Base-by-base conservation (phyloP, 2,113 vertebrate genomes). In the Aldabrachelys gigantea region DNA sequence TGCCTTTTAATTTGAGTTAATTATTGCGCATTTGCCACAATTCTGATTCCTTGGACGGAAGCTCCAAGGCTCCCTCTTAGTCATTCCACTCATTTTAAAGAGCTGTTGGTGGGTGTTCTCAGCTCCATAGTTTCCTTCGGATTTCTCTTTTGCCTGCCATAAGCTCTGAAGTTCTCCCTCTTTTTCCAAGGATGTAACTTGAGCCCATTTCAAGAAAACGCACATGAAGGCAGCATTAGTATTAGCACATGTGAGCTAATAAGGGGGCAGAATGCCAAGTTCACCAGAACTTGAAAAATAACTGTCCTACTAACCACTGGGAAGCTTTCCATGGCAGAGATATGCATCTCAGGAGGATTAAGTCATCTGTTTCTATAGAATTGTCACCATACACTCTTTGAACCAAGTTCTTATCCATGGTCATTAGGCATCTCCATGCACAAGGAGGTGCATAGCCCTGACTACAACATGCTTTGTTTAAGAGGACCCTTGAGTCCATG, bases 31-130 rank as follows among this genome's bases (percentile, higher is more conserved):
- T 82, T 85, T 89, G 27, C 69, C 31, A 54, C 21, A n/a, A 54
- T 69, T 69, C n/a, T 38, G n/a, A 72, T 72, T 72, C n/a, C 65
- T 38, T 19, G 22, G 65, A n/a, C 8, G 17, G 65, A 69, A 0
- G 1, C 41, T 29, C 31, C 35, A 47, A 65, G 50, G 41, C 59
- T 59, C 0, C 0, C n/a, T 38, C 19, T 22, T 47, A 84, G 82
- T 2, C 41, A 91, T 31, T 10, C 41, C 0, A 1, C 4, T 10
- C 0, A 1, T 2, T 6, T 50, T 41, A 89, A 49, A 49, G 47
- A 49, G 47, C 10, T 10, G 47, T 49, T 49, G 47, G 47, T 49
- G 47, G 47, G 47, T 49, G 47, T 49, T 49, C 10, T 49, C 47
- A 49, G 47, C 47, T 10, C 47, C 47, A 49, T 49, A 69, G 22